These are phyloP conservation scores for Danionella dracula DNA, from an alignment of 2,797 vertebrate genomes.

Conservation along the genomic window DNA sequence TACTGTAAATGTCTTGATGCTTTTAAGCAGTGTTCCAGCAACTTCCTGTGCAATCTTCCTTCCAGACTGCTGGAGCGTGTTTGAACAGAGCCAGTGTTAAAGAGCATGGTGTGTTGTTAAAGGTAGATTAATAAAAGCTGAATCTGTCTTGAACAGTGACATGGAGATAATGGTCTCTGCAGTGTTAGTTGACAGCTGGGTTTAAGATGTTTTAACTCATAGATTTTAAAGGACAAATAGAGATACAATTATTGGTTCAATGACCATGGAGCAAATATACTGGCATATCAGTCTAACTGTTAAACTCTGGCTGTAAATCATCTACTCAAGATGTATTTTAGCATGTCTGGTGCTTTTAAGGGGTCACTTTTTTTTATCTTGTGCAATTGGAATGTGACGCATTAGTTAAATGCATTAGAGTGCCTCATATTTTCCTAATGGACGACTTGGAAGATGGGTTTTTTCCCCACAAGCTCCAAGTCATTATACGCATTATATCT, in stretches of 20 bases:
- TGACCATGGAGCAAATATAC: not conserved
- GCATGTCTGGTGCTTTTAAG: not conserved
- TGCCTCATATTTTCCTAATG: not conserved
- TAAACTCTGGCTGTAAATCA: not conserved
- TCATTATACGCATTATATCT: not conserved
- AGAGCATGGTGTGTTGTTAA: not conserved
- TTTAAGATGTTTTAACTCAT: not conserved
- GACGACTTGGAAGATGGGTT: not conserved
- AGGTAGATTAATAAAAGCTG: conserved; percentile 2
- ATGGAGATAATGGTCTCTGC: not conserved
- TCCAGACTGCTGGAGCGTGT: not conserved
- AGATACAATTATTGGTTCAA: conserved; percentile 6
- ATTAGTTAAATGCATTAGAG: conserved; percentile 1
- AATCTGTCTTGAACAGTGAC: conserved; percentile 2
- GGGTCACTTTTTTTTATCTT: not conserved
- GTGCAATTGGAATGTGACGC: not conserved
- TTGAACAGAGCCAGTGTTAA: not conserved
- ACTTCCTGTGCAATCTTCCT: not conserved
- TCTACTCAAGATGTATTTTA: not conserved
- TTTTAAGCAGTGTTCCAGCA: not conserved
- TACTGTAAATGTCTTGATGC: too few species aligned
- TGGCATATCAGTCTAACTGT: not conserved
- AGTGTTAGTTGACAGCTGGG: not conserved
- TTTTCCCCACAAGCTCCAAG: not conserved
- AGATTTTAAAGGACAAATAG: not conserved